These are phyloP conservation scores for Xenopus laevis DNA, from an alignment of 2,113 vertebrate species.

Conservation along the genomic window DNA sequence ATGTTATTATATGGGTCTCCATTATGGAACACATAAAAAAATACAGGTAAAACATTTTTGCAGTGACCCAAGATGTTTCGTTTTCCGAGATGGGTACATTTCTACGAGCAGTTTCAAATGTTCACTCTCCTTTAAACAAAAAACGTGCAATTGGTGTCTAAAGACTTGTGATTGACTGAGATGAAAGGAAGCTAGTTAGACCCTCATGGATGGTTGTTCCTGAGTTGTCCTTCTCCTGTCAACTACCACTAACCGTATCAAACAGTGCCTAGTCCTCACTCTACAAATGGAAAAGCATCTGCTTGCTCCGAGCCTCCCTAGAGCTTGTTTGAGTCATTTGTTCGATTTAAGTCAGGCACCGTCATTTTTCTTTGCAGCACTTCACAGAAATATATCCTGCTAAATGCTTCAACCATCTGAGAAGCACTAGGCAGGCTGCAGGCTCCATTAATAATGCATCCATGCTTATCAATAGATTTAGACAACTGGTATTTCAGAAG, in stretches of 20 bases:
- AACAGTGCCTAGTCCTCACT: background rate
- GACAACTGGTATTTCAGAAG: slow-evolving; percentile 80
- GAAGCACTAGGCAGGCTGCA: slow-evolving; percentile 67
- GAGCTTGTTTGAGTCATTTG: slow-evolving; percentile 67
- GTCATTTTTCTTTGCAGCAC: slow-evolving; percentile 68
- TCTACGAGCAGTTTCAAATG: too few species aligned
- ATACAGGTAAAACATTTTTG: too few species aligned
- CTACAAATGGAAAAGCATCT: slow-evolving; percentile 60
- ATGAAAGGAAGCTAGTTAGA: too few species aligned
- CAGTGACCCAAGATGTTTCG: too few species aligned
- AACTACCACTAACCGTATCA: background rate
- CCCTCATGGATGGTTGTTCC: too few species aligned
- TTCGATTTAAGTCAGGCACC: slow-evolving; percentile 75
- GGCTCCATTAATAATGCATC: slow-evolving; percentile 84
- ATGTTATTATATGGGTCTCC: too few species aligned
- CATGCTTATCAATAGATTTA: slow-evolving; percentile 80
- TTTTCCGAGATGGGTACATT: too few species aligned
- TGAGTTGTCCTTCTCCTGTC: too few species aligned
- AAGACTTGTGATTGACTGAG: too few species aligned
- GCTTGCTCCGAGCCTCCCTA: slow-evolving; percentile 62
- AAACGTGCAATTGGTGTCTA: too few species aligned
- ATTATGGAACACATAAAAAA: too few species aligned
- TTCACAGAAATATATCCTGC: slow-evolving; percentile 70
- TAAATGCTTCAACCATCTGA: slow-evolving; percentile 78
- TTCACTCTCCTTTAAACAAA: too few species aligned